Evolutionary conservation across 2,113 vertebrate species (phyloP), one percentile per base, ranked within the genome.

Genomic region (Pseudorectes ferrugineus): DNA sequence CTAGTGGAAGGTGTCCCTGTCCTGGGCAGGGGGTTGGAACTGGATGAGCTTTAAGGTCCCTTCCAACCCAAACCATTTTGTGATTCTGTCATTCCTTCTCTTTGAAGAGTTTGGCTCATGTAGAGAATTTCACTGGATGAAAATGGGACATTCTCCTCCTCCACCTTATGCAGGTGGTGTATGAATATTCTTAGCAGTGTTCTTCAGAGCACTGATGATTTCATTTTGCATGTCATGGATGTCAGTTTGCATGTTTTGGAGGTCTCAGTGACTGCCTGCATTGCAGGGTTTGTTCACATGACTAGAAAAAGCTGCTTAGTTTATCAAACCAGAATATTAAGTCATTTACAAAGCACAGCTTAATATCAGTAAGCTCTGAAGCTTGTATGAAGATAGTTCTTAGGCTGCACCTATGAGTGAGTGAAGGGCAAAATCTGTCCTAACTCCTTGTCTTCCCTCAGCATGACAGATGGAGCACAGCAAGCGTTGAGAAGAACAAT

Each of bases 401-500:
- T 52, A 71, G 48, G n/a, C 48, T 95, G 75, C 48, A 86, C 28
- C 55, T 85, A 0, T 10, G 82, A 75, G 52, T 48, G 35, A 76
- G 38, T 5, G 35, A 87, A 83, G n/a, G 68, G 18, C 46, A 86
- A 89, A 93, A 65, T 59, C 71, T 84, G 49, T 36, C 67, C 75
- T 88, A 13, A 77, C 36, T 92, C 43, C 35, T 88, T 74, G 63
- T 82, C 14, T 67, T 45, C 52, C 28, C 26, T 61, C 93, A 99
- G 99, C 96, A 99, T 99, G 99, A 99, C 99, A 1, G 99, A 99
- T 26, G 99, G 99, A 25, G 99, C 99, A 17, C 99, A 99, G 97
- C 99, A 99, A 93, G 99, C 99, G 0, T 40, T 99, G 91, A 98
- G 99, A 85, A 98, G 99, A 90, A 99, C 99, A 59, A 99, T 99